Percentiles rank a stretch among this genome's conserved stretches.
phyloP scores from a whole-genome alignment of 2,888 invertebrate species.

The Drosophila kuntzei region DNA sequence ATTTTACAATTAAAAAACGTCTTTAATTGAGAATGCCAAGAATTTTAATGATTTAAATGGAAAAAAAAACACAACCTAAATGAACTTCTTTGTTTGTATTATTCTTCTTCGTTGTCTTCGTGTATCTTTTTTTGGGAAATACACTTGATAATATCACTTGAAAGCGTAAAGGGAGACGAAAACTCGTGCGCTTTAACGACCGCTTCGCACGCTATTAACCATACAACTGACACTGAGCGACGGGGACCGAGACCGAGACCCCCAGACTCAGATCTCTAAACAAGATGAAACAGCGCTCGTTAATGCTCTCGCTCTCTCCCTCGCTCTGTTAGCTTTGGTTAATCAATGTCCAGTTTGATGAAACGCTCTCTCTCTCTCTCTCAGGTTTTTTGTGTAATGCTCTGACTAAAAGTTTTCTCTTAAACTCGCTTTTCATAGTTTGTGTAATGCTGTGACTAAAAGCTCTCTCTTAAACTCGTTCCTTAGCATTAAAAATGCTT shows the following conservation, averaged over 20 bases:
- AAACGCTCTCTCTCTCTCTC: constrained; percentile 2
- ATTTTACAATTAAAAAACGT: constrained; percentile 40
- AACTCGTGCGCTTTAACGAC: constrained; percentile 61
- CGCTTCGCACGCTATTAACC: constrained; percentile 60
- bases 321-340: constrained; percentile 2
- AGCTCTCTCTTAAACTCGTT: constrained; percentile 19
- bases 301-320: not conserved
- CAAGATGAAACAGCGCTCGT: constrained; percentile 24
- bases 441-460: constrained; percentile 5
- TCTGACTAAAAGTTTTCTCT: not conserved
- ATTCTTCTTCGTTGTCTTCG: constrained; percentile 23
- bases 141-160: constrained; percentile 41
- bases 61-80: constrained; percentile 5
- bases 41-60: constrained; percentile 13
- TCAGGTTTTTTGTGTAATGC: not conserved
- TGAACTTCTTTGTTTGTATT: constrained; percentile 58
- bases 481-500: constrained; percentile 24
- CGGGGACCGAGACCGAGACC: not conserved
- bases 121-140: constrained; percentile 25
- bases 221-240: constrained; percentile 49
- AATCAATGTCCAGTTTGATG: constrained; percentile 25
- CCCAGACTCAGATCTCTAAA: constrained; percentile 25
- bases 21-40: constrained; percentile 39
- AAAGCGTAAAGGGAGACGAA: constrained; percentile 22
- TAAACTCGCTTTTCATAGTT: not conserved